phyloP scores from a whole-genome alignment of 2,113 vertebrate species.

The Mellivora capensis region DNA sequence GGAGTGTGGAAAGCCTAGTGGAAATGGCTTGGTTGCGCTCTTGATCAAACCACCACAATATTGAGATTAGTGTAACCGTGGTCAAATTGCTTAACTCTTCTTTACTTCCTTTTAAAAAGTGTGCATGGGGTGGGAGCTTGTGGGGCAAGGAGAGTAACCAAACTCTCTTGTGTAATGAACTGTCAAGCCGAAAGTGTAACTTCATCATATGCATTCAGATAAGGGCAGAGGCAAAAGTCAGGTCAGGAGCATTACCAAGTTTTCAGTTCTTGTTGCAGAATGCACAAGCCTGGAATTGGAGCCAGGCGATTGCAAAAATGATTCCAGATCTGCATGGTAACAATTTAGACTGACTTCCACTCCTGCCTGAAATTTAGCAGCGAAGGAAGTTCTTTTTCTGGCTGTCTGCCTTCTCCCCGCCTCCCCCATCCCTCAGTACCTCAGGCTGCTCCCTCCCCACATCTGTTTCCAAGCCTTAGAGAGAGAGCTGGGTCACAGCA shows the following conservation, averaged over 20 bases:
- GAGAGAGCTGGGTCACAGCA: constrained; percentile 60
- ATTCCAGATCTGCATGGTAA: constrained; percentile 52
- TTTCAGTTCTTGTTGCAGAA: constrained; percentile 65
- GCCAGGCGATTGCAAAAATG: constrained; percentile 40
- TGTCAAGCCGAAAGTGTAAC: constrained; percentile 38
- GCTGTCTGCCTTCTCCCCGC: constrained; percentile 36
- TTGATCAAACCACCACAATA: constrained; percentile 40
- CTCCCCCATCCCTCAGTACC: constrained; percentile 43
- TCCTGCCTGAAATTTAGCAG: constrained; percentile 41
- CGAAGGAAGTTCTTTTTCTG: constrained; percentile 68
- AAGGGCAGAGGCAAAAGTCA: constrained; percentile 73
- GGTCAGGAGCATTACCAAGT: constrained; percentile 49
- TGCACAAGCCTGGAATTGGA: constrained; percentile 45
- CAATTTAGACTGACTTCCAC: constrained; percentile 62
- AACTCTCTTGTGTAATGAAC: constrained; percentile 5
- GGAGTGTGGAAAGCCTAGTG: not conserved
- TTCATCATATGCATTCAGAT: constrained; percentile 57
- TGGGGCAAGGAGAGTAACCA: not conserved
- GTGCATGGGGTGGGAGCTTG: not conserved
- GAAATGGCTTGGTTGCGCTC: constrained; percentile 32
- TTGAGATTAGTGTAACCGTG: constrained; percentile 36
- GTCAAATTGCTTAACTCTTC: constrained; percentile 52
- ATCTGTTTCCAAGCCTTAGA: constrained; percentile 68
- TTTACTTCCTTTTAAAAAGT: constrained; percentile 56
- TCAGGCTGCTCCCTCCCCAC: constrained; percentile 59